Evolutionary conservation across 2,113 vertebrate species (phyloP).

Genomic region (Argyrosomus japonicus): DNA sequence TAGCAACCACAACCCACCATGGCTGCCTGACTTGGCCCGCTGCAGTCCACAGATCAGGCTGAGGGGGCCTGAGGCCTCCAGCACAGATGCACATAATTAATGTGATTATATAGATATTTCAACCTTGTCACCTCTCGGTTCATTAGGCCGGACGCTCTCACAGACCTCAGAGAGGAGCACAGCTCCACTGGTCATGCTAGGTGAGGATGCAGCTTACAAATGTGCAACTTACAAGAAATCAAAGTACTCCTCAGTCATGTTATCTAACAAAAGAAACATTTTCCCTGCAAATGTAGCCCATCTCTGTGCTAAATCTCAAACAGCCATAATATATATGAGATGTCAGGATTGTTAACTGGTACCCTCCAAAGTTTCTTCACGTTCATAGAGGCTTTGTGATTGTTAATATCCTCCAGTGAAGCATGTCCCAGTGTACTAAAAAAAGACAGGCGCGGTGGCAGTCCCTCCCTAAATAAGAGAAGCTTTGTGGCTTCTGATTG

Average conservation of each 20-base stretch:
- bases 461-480: not conserved
- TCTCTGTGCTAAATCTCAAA: not conserved
- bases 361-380: not conserved
- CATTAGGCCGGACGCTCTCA: conserved; percentile 48
- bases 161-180: conserved; percentile 36
- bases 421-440: not conserved
- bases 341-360: not conserved
- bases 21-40: conserved; percentile 37
- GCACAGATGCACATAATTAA: conserved; percentile 73
- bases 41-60: conserved; percentile 46
- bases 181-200: not conserved
- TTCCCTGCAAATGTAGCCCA: not conserved
- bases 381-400: conserved; percentile 2
- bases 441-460: conserved; percentile 1
- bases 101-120: conserved; percentile 81
- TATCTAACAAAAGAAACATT: not conserved
- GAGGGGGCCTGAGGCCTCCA: conserved; percentile 56
- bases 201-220: not conserved
- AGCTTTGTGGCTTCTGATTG: conserved; percentile 46
- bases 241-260: not conserved
- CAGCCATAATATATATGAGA: not conserved
- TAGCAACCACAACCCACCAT: conserved; percentile 74
- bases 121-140: conserved; percentile 71
- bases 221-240: not conserved
- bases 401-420: conserved; percentile 22